Evolutionary conservation across 2,113 vertebrate genomes (phyloP).

Genomic region (Hyla sarda): DNA sequence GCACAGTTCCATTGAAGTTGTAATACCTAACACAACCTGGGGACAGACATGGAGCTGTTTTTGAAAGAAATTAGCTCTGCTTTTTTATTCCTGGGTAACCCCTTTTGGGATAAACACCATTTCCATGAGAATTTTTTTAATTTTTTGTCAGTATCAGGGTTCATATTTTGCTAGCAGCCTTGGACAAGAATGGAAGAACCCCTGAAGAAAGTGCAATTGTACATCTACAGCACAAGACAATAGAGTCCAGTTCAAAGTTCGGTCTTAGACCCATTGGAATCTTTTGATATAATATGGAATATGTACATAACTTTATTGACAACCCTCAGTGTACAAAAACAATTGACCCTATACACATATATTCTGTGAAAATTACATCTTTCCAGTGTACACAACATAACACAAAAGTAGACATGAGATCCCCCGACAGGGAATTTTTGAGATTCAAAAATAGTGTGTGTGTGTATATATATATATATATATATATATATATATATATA

Average conservation of each 20-base stretch:
- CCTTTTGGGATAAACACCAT: too few species aligned
- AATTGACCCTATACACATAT: constrained; percentile 6
- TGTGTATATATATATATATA: too few species aligned
- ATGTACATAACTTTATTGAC: constrained; percentile 43
- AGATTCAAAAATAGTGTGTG: neutral
- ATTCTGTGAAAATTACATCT: constrained; percentile 32
- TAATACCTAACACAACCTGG: too few species aligned
- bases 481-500: too few species aligned
- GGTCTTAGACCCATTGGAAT: neutral
- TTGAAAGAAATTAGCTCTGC: too few species aligned
- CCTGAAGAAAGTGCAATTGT: neutral
- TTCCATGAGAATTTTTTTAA: neutral
- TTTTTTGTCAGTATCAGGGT: neutral
- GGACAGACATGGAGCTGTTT: too few species aligned
- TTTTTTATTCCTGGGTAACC: too few species aligned
- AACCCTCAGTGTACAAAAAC: constrained; percentile 49
- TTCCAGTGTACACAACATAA: constrained; percentile 50
- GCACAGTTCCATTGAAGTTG: too few species aligned
- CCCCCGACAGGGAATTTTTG: neutral
- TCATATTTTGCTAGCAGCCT: neutral
- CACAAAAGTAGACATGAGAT: neutral
- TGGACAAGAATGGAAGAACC: neutral
- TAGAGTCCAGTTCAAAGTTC: neutral
- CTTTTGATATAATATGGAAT: neutral
- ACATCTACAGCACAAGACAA: neutral